Conservation (phyloP, 2,797 vertebrate species). For the Rhadinocentrus ornatus region DNA sequence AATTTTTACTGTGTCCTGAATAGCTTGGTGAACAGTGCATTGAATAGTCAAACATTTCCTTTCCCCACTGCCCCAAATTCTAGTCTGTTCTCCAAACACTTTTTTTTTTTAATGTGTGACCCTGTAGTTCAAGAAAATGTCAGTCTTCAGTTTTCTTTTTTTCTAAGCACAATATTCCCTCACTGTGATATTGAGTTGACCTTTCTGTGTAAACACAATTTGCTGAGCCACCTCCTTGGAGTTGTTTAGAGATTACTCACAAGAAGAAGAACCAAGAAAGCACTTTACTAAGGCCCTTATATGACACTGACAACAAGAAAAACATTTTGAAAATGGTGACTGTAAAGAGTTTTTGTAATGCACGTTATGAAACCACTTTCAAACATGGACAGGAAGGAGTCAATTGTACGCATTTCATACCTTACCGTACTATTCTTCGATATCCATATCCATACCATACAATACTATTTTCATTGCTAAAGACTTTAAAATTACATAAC, state of each 20-base stretch:
- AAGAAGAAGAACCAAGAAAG: neutral
- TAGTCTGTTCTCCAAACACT: neutral
- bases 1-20: neutral
- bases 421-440: too few species aligned
- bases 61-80: neutral
- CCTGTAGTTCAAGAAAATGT: conserved; percentile 7
- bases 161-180: neutral
- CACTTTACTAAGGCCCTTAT: neutral
- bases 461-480: too few species aligned
- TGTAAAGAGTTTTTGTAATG: neutral
- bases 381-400: too few species aligned
- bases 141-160: neutral
- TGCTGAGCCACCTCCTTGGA: neutral
- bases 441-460: too few species aligned
- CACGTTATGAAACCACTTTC: neutral
- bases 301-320: neutral
- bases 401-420: too few species aligned
- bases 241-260: conserved; percentile 5
- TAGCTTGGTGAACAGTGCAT: neutral
- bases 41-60: neutral
- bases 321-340: neutral
- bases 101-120: conserved; percentile 15
- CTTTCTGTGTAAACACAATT: conserved; percentile 11
- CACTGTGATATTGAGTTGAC: conserved; percentile 22
- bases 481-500: too few species aligned